Percentiles rank a stretch among this genome's conserved stretches.
These are phyloP conservation scores for Hemitrygon akajei DNA, from an alignment of 2,797 vertebrate species.

Conservation along the genomic window DNA sequence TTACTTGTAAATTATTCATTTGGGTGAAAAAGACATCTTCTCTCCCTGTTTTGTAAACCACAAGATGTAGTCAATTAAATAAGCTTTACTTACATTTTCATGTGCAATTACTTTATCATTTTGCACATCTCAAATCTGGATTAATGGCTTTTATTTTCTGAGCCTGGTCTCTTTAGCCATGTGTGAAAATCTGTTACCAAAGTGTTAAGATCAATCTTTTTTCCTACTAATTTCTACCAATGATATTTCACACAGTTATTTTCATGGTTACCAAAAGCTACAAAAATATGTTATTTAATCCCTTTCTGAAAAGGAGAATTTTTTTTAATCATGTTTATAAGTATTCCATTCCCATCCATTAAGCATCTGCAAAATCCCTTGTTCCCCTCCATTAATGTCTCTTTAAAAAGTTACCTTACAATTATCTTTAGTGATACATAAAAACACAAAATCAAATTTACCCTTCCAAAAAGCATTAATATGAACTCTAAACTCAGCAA, in stretches of 20 bases:
- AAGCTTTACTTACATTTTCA: background rate
- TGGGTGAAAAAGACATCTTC: background rate
- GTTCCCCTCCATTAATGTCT: background rate
- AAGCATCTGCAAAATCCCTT: too few relatives aligned
- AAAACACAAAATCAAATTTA: background rate
- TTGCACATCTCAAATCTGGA: background rate
- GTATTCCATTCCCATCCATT: background rate
- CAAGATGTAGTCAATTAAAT: background rate
- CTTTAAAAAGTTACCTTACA: background rate
- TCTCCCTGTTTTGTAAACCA: background rate
- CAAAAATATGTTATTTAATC: background rate
- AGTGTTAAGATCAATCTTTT: background rate
- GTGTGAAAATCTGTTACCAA: background rate
- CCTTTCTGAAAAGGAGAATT: background rate
- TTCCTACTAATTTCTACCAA: background rate
- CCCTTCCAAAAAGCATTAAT: background rate
- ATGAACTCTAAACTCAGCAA: background rate
- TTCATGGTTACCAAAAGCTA: background rate
- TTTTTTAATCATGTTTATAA: background rate
- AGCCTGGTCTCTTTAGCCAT: background rate
- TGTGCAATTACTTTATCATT: background rate
- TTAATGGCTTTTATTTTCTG: background rate
- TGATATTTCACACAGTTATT: background rate
- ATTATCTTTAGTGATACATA: background rate
- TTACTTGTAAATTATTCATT: background rate